Evolutionary conservation across 2,113 vertebrate species (phyloP).

Genomic region (Periophthalmus modestus): DNA sequence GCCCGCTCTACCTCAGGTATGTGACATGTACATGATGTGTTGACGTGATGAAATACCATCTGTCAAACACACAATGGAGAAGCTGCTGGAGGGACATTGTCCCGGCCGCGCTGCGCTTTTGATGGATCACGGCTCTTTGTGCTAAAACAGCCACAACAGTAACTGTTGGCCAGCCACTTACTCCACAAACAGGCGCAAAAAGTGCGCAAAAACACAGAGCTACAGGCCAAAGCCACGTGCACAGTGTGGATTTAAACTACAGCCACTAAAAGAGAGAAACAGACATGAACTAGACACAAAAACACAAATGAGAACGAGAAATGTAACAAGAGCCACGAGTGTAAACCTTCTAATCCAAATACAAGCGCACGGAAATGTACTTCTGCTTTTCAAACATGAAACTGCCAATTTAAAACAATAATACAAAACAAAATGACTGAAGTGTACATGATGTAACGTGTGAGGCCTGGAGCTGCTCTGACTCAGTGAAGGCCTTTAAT

Average conservation of each 20-base stretch:
- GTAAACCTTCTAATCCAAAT: too few species aligned
- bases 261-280: neutral
- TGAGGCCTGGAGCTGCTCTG: too few species aligned
- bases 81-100: conserved; percentile 75
- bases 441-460: neutral
- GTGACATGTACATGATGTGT: conserved; percentile 63
- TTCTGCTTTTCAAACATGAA: neutral
- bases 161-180: conserved; percentile 50
- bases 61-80: conserved; percentile 71
- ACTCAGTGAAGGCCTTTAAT: too few species aligned
- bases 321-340: neutral
- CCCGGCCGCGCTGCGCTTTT: conserved; percentile 59
- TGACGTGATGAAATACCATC: conserved; percentile 73
- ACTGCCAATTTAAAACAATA: too few species aligned
- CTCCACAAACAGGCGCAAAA: conserved; percentile 18
- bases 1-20: conserved; percentile 14
- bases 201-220: neutral
- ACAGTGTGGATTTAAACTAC: neutral
- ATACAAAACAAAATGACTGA: neutral
- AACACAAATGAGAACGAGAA: neutral
- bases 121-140: conserved; percentile 74
- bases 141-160: conserved; percentile 50
- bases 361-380: neutral
- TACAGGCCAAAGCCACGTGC: neutral
- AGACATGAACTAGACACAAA: neutral